These are phyloP conservation scores for Champsocephalus gunnari DNA, from an alignment of 2,797 vertebrate genomes.

Conservation along the genomic window DNA sequence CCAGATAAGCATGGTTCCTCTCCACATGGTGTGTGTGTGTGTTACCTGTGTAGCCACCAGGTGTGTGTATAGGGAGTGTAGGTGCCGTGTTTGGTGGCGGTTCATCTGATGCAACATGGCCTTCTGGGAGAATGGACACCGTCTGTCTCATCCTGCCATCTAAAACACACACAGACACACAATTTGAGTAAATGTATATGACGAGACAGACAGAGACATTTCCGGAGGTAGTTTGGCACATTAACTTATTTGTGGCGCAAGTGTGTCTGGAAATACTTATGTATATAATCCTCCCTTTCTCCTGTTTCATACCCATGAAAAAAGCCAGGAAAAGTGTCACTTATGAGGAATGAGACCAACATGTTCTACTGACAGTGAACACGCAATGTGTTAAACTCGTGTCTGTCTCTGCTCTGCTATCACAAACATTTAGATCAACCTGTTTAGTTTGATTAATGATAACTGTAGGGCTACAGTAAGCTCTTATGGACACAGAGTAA, in stretches of 20 bases:
- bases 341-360: too few species aligned
- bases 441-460: too few species aligned
- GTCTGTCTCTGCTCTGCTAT: not conserved
- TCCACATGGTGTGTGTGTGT: not conserved
- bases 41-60: slow-evolving; percentile 83
- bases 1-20: too few species aligned
- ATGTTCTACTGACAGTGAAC: too few species aligned
- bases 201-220: slow-evolving; percentile 3
- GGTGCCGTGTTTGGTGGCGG: slow-evolving; percentile 65
- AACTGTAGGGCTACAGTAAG: too few species aligned
- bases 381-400: too few species aligned
- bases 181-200: not conserved
- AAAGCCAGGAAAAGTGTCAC: too few species aligned
- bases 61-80: slow-evolving; percentile 59
- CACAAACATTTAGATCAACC: not conserved
- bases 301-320: not conserved
- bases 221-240: not conserved
- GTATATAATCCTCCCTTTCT: not conserved
- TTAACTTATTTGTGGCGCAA: not conserved
- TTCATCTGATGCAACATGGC: slow-evolving; percentile 82
- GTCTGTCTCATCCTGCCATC: slow-evolving; percentile 87
- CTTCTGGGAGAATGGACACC: slow-evolving; percentile 75
- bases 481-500: not conserved
- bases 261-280: not conserved
- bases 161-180: slow-evolving; percentile 55